Evolutionary conservation across 2,888 invertebrate species (phyloP).

Genomic region (Leptothorax acervorum): DNA sequence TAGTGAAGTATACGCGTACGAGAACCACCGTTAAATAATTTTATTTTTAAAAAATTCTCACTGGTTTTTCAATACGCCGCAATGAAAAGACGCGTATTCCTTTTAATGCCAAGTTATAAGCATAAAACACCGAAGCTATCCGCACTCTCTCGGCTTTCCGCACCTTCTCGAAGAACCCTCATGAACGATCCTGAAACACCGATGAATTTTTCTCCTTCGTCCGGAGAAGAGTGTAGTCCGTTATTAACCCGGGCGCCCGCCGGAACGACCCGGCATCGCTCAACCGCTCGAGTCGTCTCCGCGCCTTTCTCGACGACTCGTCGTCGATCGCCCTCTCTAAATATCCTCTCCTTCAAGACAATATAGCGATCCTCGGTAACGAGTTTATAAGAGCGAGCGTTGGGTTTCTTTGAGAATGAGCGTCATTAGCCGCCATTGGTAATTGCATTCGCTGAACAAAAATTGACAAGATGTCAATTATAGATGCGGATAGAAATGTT

Average conservation of each 20-base stretch:
- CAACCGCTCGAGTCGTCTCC: conserved; percentile 60
- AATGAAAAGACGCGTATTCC: not conserved
- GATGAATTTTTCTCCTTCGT: conserved; percentile 49
- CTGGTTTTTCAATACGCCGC: not conserved
- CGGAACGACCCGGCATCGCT: conserved; percentile 71
- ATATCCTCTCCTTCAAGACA: conserved; percentile 18
- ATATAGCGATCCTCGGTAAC: conserved; percentile 40
- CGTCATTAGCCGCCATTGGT: too few species aligned
- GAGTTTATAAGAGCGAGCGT: conserved; percentile 40
- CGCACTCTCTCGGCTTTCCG: not conserved
- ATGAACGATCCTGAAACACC: conserved; percentile 31
- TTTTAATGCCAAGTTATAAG: not conserved
- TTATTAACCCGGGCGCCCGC: conserved; percentile 72
- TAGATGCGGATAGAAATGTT: not conserved
- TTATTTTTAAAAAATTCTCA: not conserved
- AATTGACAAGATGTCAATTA: not conserved
- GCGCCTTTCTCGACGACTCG: conserved; percentile 38
- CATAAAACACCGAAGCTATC: not conserved
- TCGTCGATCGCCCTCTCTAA: conserved; percentile 47
- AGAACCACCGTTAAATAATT: not conserved
- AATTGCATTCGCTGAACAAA: not conserved
- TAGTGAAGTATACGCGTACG: not conserved
- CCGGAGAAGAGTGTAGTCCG: conserved; percentile 53
- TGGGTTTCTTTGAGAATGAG: not conserved
- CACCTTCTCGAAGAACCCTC: not conserved